Percentiles rank a stretch among this genome's conserved stretches.
Evolutionary conservation across 2,888 invertebrate genomes (phyloP).

Genomic region (Apamea crenata): DNA sequence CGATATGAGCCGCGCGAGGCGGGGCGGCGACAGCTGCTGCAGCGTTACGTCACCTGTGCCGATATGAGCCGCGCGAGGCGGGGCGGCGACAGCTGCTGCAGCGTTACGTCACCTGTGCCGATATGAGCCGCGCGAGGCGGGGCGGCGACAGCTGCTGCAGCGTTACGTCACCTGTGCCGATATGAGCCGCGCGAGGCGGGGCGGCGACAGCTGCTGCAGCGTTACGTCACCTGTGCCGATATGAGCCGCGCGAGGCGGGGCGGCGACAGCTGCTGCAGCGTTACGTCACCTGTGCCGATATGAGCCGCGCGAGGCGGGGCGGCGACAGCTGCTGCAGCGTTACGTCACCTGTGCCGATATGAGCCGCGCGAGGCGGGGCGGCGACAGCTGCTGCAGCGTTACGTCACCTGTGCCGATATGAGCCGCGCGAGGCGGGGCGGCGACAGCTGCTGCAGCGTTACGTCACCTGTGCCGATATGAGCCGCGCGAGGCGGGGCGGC

Average conservation of each 20-base stretch:
- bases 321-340: conserved; percentile 93
- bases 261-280: conserved; percentile 93
- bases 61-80: conserved; percentile 60
- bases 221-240: too few relatives aligned
- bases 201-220: conserved; percentile 92
- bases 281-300: too few relatives aligned
- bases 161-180: too few relatives aligned
- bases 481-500: conserved; percentile 81
- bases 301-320: conserved; percentile 70
- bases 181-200: conserved; percentile 66
- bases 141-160: conserved; percentile 93
- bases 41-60: too few relatives aligned
- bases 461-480: too few relatives aligned
- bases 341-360: too few relatives aligned
- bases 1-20: conserved; percentile 61
- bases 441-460: conserved; percentile 93
- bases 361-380: conserved; percentile 78
- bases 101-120: too few relatives aligned
- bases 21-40: conserved; percentile 92
- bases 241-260: conserved; percentile 71
- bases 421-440: conserved; percentile 81
- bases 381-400: conserved; percentile 93
- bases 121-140: conserved; percentile 59
- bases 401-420: too few relatives aligned
- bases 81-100: conserved; percentile 93